phyloP scores from a whole-genome alignment of 2,797 vertebrate species.

The Borostomias antarcticus region DNA sequence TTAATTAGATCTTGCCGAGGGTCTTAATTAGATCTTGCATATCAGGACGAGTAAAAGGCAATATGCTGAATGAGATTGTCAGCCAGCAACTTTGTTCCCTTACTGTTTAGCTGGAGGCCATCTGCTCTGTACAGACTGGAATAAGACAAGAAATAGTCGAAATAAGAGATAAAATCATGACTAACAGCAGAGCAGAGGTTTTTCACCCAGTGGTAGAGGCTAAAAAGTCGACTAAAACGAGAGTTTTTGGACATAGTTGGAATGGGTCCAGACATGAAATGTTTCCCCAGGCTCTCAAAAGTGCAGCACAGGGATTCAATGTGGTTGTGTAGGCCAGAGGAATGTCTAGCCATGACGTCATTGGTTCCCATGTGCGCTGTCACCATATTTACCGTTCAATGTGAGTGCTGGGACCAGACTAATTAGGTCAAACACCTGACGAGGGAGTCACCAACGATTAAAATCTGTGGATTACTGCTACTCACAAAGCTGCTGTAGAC shows the following conservation, averaged over 20 bases:
- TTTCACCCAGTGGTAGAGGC: too few relatives aligned
- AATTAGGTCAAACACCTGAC: too few relatives aligned
- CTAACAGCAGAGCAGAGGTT: background rate
- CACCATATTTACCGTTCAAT: too few relatives aligned
- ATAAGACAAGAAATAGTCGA: background rate
- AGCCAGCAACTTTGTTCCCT: slow-evolving; percentile 1
- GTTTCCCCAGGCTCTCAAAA: background rate
- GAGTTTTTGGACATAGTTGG: background rate
- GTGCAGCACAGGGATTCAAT: background rate
- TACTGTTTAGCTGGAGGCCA: background rate
- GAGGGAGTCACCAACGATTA: too few relatives aligned
- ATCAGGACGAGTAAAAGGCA: background rate
- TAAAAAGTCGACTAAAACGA: background rate
- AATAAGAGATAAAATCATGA: background rate
- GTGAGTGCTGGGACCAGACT: too few relatives aligned
- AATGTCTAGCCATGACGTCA: too few relatives aligned
- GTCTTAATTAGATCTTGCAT: too few relatives aligned
- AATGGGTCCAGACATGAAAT: too few relatives aligned
- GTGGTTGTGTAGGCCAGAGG: background rate
- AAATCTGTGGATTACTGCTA: too few relatives aligned
- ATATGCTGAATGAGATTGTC: background rate
- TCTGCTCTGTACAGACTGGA: slow-evolving; percentile 10
- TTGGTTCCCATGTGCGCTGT: too few relatives aligned
- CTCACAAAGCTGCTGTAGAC: too few relatives aligned
- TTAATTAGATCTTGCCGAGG: background rate